Percentiles rank a stretch among this genome's conserved stretches.
phyloP scores from a whole-genome alignment of 2,113 vertebrate genomes.

The Limanda limanda region DNA sequence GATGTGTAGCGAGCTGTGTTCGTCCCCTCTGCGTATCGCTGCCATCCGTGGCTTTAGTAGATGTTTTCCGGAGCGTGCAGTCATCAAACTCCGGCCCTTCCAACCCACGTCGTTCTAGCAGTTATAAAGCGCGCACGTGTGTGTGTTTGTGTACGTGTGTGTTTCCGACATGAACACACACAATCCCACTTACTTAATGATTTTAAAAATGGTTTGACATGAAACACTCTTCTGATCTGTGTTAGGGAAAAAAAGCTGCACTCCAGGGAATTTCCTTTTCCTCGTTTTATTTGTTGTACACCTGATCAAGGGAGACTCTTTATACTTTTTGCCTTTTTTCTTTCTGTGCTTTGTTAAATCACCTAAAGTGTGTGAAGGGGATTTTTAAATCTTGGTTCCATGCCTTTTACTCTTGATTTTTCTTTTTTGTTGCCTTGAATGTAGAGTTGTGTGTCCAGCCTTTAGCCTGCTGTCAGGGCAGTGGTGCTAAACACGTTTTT shows the following conservation, averaged over 20 bases:
- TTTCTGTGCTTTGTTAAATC: constrained; percentile 61
- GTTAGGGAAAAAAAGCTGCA: constrained; percentile 82
- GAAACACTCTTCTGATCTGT: constrained; percentile 84
- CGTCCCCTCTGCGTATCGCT: constrained; percentile 86
- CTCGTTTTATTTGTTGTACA: constrained; percentile 74
- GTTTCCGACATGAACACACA: constrained; percentile 4
- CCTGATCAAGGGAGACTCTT: constrained; percentile 55
- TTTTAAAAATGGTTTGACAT: constrained; percentile 82
- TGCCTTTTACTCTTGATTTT: constrained; percentile 57
- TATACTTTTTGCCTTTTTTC: constrained; percentile 42
- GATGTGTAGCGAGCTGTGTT: constrained; percentile 87
- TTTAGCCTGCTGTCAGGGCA: constrained; percentile 67
- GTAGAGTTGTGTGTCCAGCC: constrained; percentile 77
- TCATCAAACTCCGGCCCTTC: constrained; percentile 86
- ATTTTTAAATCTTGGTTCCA: constrained; percentile 74
- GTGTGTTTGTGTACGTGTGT: not conserved
- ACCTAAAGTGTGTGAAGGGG: constrained; percentile 65
- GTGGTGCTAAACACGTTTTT: constrained; percentile 76
- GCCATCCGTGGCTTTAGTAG: constrained; percentile 86
- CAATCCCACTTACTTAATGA: constrained; percentile 72
- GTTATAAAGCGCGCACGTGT: constrained; percentile 76
- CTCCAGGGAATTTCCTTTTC: constrained; percentile 85
- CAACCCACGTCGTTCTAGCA: constrained; percentile 85
- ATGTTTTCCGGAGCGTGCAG: constrained; percentile 81
- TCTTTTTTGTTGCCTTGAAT: constrained; percentile 59